Conservation (phyloP, 2,113 vertebrate species). For the Ranitomeya variabilis region DNA sequence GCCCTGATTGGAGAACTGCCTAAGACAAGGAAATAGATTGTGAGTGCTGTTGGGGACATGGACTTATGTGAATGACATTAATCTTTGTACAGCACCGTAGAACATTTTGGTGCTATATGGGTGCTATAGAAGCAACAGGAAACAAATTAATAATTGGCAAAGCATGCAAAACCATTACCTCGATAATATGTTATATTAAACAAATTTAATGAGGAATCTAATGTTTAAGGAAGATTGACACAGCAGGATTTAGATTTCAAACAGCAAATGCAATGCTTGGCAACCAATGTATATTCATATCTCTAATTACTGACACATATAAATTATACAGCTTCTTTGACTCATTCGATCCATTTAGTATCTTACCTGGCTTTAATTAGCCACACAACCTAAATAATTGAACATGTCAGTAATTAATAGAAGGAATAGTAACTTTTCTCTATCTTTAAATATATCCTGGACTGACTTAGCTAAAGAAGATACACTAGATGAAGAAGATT, state of each 20-base stretch:
- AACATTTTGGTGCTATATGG: no score
- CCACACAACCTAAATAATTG: conserved; percentile 14
- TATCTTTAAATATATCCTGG: conserved; percentile 1
- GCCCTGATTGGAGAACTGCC: no score
- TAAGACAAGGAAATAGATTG: no score
- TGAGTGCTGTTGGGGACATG: no score
- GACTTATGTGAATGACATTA: no score
- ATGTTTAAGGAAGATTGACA: neutral
- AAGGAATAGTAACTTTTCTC: neutral
- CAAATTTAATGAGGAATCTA: neutral
- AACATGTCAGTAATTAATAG: neutral
- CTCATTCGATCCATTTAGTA: conserved; percentile 17
- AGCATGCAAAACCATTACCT: neutral
- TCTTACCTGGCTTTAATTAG: conserved; percentile 20
- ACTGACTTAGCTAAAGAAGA: neutral
- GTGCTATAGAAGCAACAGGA: no score
- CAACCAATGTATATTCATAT: neutral
- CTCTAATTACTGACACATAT: conserved; percentile 11
- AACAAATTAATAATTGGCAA: neutral
- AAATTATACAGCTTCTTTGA: conserved; percentile 13
- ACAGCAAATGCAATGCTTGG: neutral
- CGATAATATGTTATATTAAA: neutral
- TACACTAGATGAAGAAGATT: neutral
- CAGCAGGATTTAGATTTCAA: neutral
- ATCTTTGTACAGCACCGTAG: no score